These are phyloP conservation scores for Eilema depressum DNA, from an alignment of 2,888 invertebrate species.

Conservation along the genomic window DNA sequence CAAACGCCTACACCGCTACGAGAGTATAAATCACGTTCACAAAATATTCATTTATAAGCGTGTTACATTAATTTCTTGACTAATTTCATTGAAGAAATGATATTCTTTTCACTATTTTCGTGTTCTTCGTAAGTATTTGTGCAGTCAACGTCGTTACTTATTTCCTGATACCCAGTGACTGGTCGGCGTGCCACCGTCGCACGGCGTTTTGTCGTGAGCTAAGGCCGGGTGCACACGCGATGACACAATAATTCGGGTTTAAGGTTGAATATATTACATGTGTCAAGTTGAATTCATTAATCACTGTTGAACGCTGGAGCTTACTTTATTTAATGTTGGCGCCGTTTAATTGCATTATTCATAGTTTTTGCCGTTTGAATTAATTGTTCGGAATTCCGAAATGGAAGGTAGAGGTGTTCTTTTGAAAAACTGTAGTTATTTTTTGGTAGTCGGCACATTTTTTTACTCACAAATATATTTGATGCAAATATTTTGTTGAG, in stretches of 20 bases:
- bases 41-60: neutral
- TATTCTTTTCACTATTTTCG: constrained; percentile 8
- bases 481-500: neutral
- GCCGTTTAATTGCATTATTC: constrained; percentile 29
- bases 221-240: constrained; percentile 67
- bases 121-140: constrained; percentile 18
- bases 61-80: neutral
- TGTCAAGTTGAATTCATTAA: constrained; percentile 49
- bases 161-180: constrained; percentile 67
- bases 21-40: constrained; percentile 26
- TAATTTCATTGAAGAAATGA: neutral
- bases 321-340: constrained; percentile 16
- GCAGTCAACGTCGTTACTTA: constrained; percentile 57
- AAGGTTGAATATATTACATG: constrained; percentile 53
- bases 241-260: constrained; percentile 52
- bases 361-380: constrained; percentile 16
- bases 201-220: constrained; percentile 70
- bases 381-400: constrained; percentile 14
- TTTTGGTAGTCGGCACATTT: neutral
- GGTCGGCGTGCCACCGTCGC: constrained; percentile 58
- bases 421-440: neutral
- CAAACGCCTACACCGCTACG: constrained; percentile 30
- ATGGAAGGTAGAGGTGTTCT: neutral
- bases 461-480: neutral
- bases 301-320: constrained; percentile 28